phyloP scores from a whole-genome alignment of 1,140 invertebrate genomes.

The Venustaconcha ellipsiformis region DNA sequence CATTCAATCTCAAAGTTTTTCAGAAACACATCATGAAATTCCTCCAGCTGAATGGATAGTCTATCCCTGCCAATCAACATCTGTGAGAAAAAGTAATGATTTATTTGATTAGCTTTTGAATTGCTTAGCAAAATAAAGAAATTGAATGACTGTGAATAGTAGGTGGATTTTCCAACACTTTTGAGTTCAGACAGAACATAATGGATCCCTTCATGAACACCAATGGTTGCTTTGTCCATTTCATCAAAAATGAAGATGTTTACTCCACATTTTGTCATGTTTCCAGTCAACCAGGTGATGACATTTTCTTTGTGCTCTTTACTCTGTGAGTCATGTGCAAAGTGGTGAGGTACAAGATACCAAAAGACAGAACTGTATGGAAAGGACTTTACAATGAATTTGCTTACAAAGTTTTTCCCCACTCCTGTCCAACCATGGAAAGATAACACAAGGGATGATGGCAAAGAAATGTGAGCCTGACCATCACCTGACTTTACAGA shows the following conservation, averaged over 20 bases:
- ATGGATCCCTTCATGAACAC: conserved; percentile 42
- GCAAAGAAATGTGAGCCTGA: background rate
- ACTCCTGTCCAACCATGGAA: conserved; percentile 65
- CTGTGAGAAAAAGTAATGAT: conserved; percentile 46
- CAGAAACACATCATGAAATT: conserved; percentile 43
- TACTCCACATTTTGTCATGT: conserved; percentile 49
- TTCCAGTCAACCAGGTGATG: conserved; percentile 43
- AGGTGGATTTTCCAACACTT: conserved; percentile 16
- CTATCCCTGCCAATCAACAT: conserved; percentile 32
- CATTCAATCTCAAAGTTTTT: conserved; percentile 31
- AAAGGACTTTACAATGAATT: conserved; percentile 50
- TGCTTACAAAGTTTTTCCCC: conserved; percentile 61
- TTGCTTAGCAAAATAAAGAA: conserved; percentile 59
- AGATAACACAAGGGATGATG: conserved; percentile 49
- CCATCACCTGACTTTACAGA: conserved; percentile 10
- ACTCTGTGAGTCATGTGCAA: conserved; percentile 39
- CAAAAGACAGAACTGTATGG: conserved; percentile 29
- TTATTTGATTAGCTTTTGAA: conserved; percentile 50
- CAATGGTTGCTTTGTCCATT: conserved; percentile 55
- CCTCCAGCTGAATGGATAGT: conserved; percentile 26
- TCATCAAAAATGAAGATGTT: conserved; percentile 63
- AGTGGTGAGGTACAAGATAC: conserved; percentile 53
- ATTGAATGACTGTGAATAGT: conserved; percentile 8
- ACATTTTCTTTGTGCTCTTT: conserved; percentile 39
- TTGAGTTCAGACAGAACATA: conserved; percentile 39